Percentiles rank a stretch among this genome's conserved stretches.
Conservation (phyloP, 2,888 invertebrate species). For the Bibio marci region DNA sequence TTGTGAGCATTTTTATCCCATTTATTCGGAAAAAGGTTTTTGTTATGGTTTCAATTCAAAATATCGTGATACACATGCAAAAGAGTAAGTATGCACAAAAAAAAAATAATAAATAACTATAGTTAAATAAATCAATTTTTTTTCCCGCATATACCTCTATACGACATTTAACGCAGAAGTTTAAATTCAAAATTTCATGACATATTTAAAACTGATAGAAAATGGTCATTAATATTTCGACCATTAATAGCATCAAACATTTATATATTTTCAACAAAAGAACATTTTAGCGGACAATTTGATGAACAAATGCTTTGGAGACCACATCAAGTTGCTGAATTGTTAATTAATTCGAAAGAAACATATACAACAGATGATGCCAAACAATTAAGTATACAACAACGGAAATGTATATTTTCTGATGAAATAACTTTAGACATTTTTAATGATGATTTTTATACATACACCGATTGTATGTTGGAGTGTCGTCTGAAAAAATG, state of each 20-base stretch:
- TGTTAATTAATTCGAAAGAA: constrained; percentile 47
- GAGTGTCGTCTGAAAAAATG: constrained; percentile 54
- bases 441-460: constrained; percentile 38
- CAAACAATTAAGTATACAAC: constrained; percentile 42
- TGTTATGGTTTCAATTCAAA: constrained; percentile 49
- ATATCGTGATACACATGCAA: constrained; percentile 8
- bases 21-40: constrained; percentile 60
- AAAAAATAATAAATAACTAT: no score
- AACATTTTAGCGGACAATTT: constrained; percentile 49
- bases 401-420: constrained; percentile 54
- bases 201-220: constrained; percentile 29
- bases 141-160: neutral
- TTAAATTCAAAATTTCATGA: constrained; percentile 17
- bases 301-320: constrained; percentile 52
- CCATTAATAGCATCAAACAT: constrained; percentile 28
- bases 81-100: constrained; percentile 24
- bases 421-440: constrained; percentile 44
- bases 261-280: constrained; percentile 49
- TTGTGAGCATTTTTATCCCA: constrained; percentile 44
- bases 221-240: constrained; percentile 25
- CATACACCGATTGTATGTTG: constrained; percentile 55
- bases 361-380: constrained; percentile 63
- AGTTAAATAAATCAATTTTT: neutral
- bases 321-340: constrained; percentile 23
- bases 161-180: neutral